Conservation (phyloP, 2,797 vertebrate genomes). For the Bothrops alternatus region DNA sequence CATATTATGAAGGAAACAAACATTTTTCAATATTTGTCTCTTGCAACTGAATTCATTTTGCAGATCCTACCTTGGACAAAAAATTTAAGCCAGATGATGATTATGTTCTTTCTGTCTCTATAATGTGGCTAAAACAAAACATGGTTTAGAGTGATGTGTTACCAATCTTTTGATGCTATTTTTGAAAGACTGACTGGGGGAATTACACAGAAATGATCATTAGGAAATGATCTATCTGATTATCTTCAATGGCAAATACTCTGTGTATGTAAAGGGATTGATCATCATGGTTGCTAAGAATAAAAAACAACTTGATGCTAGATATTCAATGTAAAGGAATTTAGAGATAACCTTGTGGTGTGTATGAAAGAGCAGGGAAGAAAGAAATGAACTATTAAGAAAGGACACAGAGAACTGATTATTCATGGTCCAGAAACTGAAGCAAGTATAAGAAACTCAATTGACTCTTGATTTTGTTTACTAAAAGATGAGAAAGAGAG, state of each 20-base stretch:
- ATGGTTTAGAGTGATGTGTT: too few species aligned
- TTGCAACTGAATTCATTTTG: background rate
- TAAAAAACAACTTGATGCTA: background rate
- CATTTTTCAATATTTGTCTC: background rate
- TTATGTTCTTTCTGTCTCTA: background rate
- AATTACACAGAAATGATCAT: too few species aligned
- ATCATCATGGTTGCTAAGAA: background rate
- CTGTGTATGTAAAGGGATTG: background rate
- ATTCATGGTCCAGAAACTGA: background rate
- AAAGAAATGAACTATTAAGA: background rate
- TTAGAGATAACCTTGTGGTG: background rate
- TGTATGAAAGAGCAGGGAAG: background rate
- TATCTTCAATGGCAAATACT: background rate
- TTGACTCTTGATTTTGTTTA: background rate
- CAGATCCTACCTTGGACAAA: background rate
- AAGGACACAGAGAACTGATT: background rate
- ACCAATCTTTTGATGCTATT: too few species aligned
- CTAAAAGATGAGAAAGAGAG: background rate
- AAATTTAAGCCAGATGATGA: background rate
- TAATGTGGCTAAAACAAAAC: too few species aligned
- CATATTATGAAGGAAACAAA: background rate
- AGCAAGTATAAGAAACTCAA: background rate
- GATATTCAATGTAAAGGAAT: background rate
- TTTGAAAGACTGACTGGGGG: too few species aligned
- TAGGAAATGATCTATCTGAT: background rate